Evolutionary conservation across 2,888 invertebrate species (phyloP).

Genomic region (Cephus spinipes): DNA sequence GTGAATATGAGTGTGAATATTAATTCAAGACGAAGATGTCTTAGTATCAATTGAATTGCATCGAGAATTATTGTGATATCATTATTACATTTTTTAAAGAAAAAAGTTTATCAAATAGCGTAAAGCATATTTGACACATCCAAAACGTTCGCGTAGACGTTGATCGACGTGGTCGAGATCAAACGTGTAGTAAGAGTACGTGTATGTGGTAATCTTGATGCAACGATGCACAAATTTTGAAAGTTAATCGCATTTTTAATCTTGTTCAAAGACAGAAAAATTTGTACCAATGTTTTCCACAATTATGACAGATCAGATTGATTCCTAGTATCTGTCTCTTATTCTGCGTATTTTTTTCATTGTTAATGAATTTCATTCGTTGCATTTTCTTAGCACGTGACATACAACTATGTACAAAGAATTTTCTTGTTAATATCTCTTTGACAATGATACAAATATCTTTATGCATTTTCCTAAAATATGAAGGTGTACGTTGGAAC

Average conservation of each 20-base stretch:
- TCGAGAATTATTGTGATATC: background rate
- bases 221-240: constrained; percentile 1
- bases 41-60: background rate
- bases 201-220: background rate
- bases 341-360: background rate
- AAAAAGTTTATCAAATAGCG: background rate
- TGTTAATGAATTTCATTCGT: constrained; percentile 12
- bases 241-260: background rate
- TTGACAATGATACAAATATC: no score
- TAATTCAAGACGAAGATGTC: background rate
- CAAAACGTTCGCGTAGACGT: background rate
- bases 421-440: no score
- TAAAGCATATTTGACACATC: background rate
- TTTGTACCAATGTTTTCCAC: background rate
- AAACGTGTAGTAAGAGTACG: no score
- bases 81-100: background rate
- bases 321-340: no score
- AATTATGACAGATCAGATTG: no score
- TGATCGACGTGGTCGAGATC: background rate
- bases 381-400: constrained; percentile 10
- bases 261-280: background rate
- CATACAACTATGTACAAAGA: no score
- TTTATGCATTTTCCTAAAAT: no score
- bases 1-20: background rate
- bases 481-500: no score